phyloP scores from a whole-genome alignment of 1,140 invertebrate species.

The Coenobita brevimanus region DNA sequence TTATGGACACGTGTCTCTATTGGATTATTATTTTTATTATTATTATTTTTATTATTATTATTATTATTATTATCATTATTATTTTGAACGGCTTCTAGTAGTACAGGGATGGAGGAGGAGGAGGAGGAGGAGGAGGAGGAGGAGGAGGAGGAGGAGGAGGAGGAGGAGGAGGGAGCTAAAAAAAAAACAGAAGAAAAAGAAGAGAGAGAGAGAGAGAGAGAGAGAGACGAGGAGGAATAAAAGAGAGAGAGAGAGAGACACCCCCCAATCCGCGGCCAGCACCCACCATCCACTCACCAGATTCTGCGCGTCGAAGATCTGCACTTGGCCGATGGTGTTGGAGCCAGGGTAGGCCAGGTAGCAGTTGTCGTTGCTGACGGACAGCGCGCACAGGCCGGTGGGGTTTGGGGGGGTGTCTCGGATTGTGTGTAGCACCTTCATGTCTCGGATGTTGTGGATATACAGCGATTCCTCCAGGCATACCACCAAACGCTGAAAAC shows the following conservation, averaged over 20 bases:
- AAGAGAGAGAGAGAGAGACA: neutral
- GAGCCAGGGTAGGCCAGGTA: constrained; percentile 98
- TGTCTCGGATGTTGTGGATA: constrained; percentile 99
- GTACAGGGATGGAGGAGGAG: too few species aligned
- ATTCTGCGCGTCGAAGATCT: constrained; percentile 98
- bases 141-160: too few species aligned
- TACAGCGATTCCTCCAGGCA: constrained; percentile 98
- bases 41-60: too few species aligned
- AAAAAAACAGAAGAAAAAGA: too few species aligned
- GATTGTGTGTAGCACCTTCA: constrained; percentile 99
- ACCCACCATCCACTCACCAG: constrained; percentile 79
- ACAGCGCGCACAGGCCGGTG: constrained; percentile 92
- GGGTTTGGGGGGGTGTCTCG: constrained; percentile 97
- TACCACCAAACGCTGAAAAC: constrained; percentile 89
- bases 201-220: neutral
- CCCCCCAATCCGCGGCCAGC: neutral
- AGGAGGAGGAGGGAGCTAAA: neutral
- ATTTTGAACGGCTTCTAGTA: too few species aligned
- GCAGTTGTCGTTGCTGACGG: constrained; percentile 90
- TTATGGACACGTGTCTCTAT: too few species aligned
- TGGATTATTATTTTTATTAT: too few species aligned
- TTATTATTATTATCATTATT: too few species aligned
- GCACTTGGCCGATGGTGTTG: constrained; percentile 93
- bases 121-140: too few species aligned
- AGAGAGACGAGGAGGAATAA: neutral